Conservation (phyloP, 1,140 invertebrate species). For the Scylla paramamosain region DNA sequence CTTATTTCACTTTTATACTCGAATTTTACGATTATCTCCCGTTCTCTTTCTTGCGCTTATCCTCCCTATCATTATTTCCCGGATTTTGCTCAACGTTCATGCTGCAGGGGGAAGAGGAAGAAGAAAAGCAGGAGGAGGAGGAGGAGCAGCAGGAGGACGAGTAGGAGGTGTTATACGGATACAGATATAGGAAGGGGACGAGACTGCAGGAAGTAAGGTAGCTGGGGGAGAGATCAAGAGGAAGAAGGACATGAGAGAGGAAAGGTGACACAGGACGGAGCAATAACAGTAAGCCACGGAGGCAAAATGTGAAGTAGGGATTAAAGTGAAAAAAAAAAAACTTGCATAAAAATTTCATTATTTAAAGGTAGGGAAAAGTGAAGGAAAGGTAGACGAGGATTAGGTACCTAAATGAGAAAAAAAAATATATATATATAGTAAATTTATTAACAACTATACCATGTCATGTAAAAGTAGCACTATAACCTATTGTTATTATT, state of each 20-base stretch:
- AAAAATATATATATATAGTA: no score
- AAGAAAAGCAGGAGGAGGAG: neutral
- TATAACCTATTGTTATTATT: no score
- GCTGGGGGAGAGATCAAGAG: neutral
- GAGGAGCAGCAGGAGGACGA: neutral
- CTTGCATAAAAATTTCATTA: no score
- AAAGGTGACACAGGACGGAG: neutral
- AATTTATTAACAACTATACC: no score
- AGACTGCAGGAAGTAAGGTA: neutral
- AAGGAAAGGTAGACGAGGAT: no score
- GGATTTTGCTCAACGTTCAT: neutral
- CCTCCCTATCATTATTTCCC: neutral
- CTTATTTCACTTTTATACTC: slow-evolving; percentile 14
- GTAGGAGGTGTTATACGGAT: neutral
- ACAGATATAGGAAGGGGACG: neutral
- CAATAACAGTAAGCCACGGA: neutral
- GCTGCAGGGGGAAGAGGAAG: neutral
- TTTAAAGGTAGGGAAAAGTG: no score
- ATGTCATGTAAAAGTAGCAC: no score
- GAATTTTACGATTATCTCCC: slow-evolving; percentile 23
- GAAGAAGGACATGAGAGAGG: neutral
- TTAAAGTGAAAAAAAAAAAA: no score
- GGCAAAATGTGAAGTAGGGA: neutral
- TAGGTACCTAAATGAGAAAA: no score
- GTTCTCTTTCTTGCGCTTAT: slow-evolving; percentile 22